Evolutionary conservation across 2,888 invertebrate species (phyloP).

Genomic region (Cloeon dipterum): DNA sequence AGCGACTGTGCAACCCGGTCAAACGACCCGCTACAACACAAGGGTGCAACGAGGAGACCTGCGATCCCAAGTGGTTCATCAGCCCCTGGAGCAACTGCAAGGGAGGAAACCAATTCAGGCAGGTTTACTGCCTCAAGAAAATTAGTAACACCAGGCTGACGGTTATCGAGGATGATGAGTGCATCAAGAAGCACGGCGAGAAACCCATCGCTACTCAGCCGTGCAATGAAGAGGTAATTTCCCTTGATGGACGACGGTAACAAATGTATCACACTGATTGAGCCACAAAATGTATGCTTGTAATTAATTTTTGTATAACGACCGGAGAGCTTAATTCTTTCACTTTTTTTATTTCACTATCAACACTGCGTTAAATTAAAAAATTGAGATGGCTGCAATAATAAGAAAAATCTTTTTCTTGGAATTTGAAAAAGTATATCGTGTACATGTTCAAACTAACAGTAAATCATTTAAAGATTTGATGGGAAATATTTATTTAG

Average conservation of each 20-base stretch:
- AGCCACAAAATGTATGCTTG: too few relatives aligned
- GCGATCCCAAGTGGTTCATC: conserved; percentile 58
- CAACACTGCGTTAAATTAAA: too few relatives aligned
- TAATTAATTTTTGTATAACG: background rate
- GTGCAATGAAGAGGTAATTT: conserved; percentile 54
- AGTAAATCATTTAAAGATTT: too few relatives aligned
- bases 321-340: background rate
- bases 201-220: conserved; percentile 44
- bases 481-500: too few relatives aligned
- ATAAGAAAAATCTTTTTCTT: too few relatives aligned
- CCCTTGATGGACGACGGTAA: conserved; percentile 79
- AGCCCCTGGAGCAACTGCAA: conserved; percentile 67
- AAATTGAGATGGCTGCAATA: too few relatives aligned
- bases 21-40: conserved; percentile 46
- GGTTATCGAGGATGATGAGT: conserved; percentile 50
- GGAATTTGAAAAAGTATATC: too few relatives aligned
- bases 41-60: conserved; percentile 49
- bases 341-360: conserved; percentile 1
- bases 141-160: conserved; percentile 41
- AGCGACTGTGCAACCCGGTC: conserved; percentile 52
- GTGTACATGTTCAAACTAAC: too few relatives aligned
- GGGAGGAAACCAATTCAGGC: conserved; percentile 26
- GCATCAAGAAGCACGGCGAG: conserved; percentile 37
- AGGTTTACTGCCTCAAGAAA: conserved; percentile 56
- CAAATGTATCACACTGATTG: conserved; percentile 12